Evolutionary conservation across 2,113 vertebrate genomes (phyloP).

Genomic region (Scomber scombrus): DNA sequence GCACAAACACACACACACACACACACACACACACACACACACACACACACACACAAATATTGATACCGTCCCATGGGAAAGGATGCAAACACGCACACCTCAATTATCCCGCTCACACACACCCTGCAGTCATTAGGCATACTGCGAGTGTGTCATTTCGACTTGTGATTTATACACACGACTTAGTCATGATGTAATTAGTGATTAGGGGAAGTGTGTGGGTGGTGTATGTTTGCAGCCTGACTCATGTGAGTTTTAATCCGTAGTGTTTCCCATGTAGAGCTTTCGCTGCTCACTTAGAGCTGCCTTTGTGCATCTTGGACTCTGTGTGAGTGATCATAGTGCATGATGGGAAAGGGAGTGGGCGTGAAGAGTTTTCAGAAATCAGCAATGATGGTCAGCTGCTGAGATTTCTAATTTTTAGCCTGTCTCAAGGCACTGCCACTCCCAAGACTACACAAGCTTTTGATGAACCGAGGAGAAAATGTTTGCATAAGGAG

Average conservation of each 20-base stretch:
- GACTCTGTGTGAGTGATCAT: conserved; percentile 12
- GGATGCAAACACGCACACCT: conserved; percentile 66
- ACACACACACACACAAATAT: conserved; percentile 42
- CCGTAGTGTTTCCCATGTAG: conserved; percentile 63
- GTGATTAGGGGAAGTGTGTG: conserved; percentile 77
- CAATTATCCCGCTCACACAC: conserved; percentile 72
- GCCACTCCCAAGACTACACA: neutral
- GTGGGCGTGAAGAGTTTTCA: neutral
- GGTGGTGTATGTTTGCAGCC: conserved; percentile 67
- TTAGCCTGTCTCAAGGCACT: neutral
- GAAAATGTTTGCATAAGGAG: too few species aligned
- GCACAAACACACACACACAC: neutral
- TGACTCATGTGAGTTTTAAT: conserved; percentile 68
- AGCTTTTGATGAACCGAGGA: neutral
- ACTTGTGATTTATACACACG: conserved; percentile 70
- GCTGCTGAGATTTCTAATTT: neutral
- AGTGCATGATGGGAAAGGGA: conserved; percentile 23
- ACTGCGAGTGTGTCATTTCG: conserved; percentile 69
- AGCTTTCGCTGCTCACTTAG: neutral
- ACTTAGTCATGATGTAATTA: conserved; percentile 77
- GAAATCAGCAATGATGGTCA: conserved; percentile 22
- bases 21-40: conserved; percentile 22
- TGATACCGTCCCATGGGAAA: conserved; percentile 71
- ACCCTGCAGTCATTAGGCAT: conserved; percentile 70
- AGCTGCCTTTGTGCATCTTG: conserved; percentile 7